Percentiles rank a stretch among this genome's conserved stretches.
Evolutionary conservation across 2,888 invertebrate species (phyloP).

Genomic region (Ophion costatus): DNA sequence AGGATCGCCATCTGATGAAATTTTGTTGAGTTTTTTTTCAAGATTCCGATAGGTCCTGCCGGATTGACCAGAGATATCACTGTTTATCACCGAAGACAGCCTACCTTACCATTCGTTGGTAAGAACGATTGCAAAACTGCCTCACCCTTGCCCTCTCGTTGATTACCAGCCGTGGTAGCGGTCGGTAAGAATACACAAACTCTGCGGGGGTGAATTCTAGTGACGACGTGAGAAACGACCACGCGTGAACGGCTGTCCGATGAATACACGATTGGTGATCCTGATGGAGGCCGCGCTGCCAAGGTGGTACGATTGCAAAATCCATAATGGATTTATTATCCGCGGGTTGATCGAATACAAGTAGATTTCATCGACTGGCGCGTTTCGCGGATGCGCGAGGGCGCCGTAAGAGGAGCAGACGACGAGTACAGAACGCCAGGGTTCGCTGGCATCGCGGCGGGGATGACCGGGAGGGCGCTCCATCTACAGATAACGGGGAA

Average conservation of each 20-base stretch:
- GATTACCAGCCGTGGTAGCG: background rate
- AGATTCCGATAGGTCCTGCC: background rate
- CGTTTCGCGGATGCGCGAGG: background rate
- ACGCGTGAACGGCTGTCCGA: too few species aligned
- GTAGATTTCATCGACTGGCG: background rate
- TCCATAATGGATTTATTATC: constrained; percentile 18
- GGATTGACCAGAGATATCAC: background rate
- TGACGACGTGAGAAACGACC: background rate
- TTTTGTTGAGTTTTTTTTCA: background rate
- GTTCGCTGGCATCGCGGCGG: constrained; percentile 38
- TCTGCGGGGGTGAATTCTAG: background rate
- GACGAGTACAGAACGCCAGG: constrained; percentile 9
- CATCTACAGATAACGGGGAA: constrained; percentile 38
- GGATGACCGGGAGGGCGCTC: constrained; percentile 38
- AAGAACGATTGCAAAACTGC: background rate
- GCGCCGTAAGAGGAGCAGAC: background rate
- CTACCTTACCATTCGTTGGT: background rate
- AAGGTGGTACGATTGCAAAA: background rate
- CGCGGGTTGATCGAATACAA: background rate
- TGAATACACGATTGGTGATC: background rate
- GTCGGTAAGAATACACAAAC: background rate
- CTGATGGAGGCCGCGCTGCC: background rate
- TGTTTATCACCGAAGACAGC: background rate
- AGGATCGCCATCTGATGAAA: constrained; percentile 1
- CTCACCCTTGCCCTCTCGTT: too few species aligned